phyloP scores from a whole-genome alignment of 2,888 invertebrate genomes.

The Lasioglossum morio region DNA sequence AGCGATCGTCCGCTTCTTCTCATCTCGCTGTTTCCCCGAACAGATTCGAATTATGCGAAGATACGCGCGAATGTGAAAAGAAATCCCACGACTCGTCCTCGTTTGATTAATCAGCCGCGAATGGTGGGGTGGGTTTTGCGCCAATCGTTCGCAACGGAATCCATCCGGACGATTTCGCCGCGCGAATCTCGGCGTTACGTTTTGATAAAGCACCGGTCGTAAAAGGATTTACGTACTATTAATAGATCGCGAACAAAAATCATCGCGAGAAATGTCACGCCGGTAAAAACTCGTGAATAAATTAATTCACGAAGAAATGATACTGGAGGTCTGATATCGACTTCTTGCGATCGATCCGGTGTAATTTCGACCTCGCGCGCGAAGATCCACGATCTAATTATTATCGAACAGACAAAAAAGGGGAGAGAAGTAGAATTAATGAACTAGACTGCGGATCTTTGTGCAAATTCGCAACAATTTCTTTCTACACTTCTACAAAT shows the following conservation, averaged over 20 bases:
- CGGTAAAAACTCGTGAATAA: neutral
- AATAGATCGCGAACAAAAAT: neutral
- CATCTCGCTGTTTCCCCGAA: neutral
- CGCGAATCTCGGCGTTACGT: neutral
- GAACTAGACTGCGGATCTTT: too few species aligned
- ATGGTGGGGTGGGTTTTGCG: neutral
- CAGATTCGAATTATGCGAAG: neutral
- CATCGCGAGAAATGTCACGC: neutral
- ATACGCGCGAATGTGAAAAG: neutral
- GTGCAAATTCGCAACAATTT: too few species aligned
- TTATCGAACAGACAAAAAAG: neutral
- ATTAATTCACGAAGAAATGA: neutral
- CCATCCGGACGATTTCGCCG: neutral
- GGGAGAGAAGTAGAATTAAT: too few species aligned
- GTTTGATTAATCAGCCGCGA: slow-evolving; percentile 12
- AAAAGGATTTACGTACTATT: neutral
- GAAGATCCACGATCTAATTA: neutral
- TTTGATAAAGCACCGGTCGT: neutral
- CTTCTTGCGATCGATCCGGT: neutral
- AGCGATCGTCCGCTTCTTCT: neutral
- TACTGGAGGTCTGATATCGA: neutral
- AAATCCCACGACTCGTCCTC: neutral
- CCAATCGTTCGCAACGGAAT: neutral
- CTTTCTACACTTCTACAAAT: too few species aligned
- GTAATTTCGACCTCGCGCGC: neutral